A percentile compares a stretch with the other conserved stretches of the same genome.
Conservation (phyloP, 2,888 invertebrate genomes). For the Machimus atricapillus region DNA sequence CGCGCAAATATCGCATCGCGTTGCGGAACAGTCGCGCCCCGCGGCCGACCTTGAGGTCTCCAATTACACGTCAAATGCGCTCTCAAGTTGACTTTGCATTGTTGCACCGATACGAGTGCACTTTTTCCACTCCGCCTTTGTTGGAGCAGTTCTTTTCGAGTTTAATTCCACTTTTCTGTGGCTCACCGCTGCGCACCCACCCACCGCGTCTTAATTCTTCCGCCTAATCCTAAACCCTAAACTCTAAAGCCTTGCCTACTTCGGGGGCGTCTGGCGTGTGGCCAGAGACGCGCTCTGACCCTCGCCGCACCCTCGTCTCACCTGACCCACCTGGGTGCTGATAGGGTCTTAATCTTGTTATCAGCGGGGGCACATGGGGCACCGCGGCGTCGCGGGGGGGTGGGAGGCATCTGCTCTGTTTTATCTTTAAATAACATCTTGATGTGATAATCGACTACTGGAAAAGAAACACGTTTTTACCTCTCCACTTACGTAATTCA, state of each 20-base stretch:
- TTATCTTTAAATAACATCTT: background rate
- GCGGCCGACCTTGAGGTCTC: background rate
- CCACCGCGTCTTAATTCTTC: background rate
- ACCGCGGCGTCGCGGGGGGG: background rate
- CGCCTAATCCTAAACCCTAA: background rate
- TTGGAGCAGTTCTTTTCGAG: background rate
- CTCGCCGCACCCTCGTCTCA: background rate
- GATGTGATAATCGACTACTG: background rate
- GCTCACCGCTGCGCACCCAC: background rate
- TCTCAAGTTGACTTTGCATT: constrained; percentile 18
- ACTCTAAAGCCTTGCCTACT: background rate
- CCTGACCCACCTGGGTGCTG: background rate
- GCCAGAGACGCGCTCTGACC: background rate
- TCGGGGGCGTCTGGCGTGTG: background rate
- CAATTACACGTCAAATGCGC: constrained; percentile 13
- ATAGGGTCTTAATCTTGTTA: background rate
- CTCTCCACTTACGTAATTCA: background rate
- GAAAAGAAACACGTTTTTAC: background rate
- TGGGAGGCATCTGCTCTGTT: background rate
- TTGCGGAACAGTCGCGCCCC: constrained; percentile 13
- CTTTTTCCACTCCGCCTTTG: background rate
- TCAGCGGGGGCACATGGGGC: background rate
- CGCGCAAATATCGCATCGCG: background rate
- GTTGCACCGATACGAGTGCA: constrained; percentile 12
- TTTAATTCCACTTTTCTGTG: background rate